Evolutionary conservation across 2,888 invertebrate species (phyloP).

Genomic region (Mesorhabditis belari): DNA sequence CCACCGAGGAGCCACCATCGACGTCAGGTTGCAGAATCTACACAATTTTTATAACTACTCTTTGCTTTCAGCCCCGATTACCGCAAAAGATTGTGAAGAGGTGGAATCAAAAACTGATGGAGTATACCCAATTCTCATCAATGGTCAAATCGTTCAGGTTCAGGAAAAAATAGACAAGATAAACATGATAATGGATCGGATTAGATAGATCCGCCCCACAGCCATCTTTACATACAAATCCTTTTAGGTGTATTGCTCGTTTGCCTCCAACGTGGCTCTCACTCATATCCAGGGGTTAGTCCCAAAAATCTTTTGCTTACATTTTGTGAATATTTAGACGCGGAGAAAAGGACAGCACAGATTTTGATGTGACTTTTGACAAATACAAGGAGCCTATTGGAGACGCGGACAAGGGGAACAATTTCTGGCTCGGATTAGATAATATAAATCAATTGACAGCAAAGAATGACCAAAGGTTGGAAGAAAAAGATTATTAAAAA

Average conservation of each 20-base stretch:
- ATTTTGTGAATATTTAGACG: conserved; percentile 3
- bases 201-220: too few species aligned
- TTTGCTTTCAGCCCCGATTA: background rate
- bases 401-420: conserved; percentile 10
- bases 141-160: too few species aligned
- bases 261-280: background rate
- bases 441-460: conserved; percentile 19
- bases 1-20: background rate
- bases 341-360: conserved; percentile 1
- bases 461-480: conserved; percentile 1
- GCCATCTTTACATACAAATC: too few species aligned
- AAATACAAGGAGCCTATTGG: conserved; percentile 16
- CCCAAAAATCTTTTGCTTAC: background rate
- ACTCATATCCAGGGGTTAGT: background rate
- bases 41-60: too few species aligned
- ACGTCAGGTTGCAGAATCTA: too few species aligned
- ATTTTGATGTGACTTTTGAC: conserved; percentile 6
- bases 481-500: background rate
- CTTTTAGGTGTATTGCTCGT: background rate
- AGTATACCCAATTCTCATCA: background rate
- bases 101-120: background rate
- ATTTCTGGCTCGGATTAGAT: conserved; percentile 29
- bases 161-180: too few species aligned
- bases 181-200: too few species aligned
- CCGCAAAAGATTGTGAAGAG: background rate